Conservation (phyloP, 2,113 vertebrate genomes). For the Gambusia holbrooki region DNA sequence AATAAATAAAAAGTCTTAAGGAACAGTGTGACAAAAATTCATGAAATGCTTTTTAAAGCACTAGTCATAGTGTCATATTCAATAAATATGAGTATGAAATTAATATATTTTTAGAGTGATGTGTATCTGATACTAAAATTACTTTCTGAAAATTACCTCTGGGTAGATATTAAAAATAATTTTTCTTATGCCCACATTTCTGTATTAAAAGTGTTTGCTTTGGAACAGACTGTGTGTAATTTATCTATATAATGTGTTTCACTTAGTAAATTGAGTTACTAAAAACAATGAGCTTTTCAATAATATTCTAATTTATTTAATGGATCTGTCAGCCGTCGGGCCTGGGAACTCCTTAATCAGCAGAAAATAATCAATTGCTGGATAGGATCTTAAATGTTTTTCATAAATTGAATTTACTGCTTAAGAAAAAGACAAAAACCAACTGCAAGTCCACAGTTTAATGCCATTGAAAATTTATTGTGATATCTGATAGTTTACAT, state of each 20-base stretch:
- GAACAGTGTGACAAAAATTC: not conserved
- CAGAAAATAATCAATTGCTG: too few species aligned
- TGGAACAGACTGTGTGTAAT: not conserved
- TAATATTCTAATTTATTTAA: not conserved
- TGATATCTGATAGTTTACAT: constrained; percentile 91
- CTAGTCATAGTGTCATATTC: too few species aligned
- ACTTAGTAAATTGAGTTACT: not conserved
- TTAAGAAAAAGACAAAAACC: not conserved
- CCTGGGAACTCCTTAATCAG: not conserved
- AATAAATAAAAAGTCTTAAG: not conserved
- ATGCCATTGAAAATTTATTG: constrained; percentile 92
- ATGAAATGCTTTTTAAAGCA: not conserved
- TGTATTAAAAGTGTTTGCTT: not conserved
- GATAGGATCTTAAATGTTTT: too few species aligned
- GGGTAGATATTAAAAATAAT: not conserved
- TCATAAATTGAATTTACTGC: too few species aligned
- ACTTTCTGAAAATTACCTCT: not conserved
- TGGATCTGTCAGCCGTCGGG: not conserved
- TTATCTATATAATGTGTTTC: not conserved
- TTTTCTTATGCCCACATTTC: not conserved
- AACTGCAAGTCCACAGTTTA: constrained; percentile 11
- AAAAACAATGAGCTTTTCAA: not conserved
- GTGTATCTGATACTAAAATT: too few species aligned
- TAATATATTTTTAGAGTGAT: too few species aligned
- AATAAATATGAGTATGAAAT: too few species aligned